phyloP scores from a whole-genome alignment of 2,888 invertebrate species.

The Callosobruchus maculatus region DNA sequence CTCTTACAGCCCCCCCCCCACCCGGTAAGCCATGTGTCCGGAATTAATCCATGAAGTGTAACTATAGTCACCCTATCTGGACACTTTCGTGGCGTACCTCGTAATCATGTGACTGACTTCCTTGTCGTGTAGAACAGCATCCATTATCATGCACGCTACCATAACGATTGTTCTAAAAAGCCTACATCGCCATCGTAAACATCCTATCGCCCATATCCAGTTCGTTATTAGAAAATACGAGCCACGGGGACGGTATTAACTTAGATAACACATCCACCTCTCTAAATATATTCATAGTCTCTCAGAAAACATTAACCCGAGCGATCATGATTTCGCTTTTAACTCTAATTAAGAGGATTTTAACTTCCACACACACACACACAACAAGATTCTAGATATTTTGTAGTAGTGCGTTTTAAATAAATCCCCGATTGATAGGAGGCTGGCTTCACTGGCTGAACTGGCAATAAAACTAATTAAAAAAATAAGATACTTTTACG shows the following conservation, averaged over 20 bases:
- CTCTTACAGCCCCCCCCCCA: too few species aligned
- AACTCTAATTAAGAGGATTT: conserved; percentile 36
- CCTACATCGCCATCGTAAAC: not conserved
- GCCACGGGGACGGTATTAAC: not conserved
- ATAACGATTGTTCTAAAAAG: not conserved
- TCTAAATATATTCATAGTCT: conserved; percentile 38
- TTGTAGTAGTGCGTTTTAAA: conserved; percentile 19
- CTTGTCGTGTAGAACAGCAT: not conserved
- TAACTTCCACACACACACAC: conserved; percentile 12
- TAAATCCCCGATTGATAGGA: conserved; percentile 18
- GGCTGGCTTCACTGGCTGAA: conserved; percentile 5
- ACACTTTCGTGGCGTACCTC: not conserved
- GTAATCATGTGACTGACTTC: not conserved
- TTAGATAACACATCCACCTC: conserved; percentile 19
- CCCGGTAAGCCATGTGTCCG: too few species aligned
- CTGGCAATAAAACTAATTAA: conserved; percentile 17
- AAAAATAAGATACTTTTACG: conserved; percentile 22
- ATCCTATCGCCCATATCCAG: not conserved
- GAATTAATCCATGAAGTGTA: too few species aligned
- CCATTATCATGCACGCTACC: not conserved
- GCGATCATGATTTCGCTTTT: conserved; percentile 37
- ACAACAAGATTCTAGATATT: conserved; percentile 25
- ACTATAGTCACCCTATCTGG: too few species aligned
- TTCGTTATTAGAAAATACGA: not conserved
- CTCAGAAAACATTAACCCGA: conserved; percentile 38